Percentiles rank a stretch among this genome's conserved stretches.
Conservation (phyloP, 2,113 vertebrate species). For the Morone saxatilis region DNA sequence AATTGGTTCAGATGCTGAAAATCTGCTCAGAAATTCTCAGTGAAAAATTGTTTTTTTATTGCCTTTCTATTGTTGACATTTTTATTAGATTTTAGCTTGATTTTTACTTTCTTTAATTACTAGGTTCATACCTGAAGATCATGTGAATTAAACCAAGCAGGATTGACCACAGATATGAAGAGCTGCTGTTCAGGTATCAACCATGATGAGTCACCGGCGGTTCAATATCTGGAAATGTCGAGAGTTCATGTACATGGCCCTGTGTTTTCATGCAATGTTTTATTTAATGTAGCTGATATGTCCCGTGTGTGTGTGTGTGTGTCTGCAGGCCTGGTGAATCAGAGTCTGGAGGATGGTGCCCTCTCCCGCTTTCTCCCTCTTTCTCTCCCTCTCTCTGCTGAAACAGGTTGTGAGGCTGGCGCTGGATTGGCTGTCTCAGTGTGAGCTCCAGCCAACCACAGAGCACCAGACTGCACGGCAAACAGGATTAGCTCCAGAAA, state of each 20-base stretch:
- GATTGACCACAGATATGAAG: not conserved
- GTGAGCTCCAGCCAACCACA: conserved; percentile 42
- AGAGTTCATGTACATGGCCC: not conserved
- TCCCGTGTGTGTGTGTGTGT: conserved; percentile 29
- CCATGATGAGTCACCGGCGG: conserved; percentile 42
- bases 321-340: conserved; percentile 34
- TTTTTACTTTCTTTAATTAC: too few relatives aligned
- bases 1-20: not conserved
- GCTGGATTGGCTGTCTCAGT: conserved; percentile 44
- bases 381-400: not conserved
- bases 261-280: conserved; percentile 20
- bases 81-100: not conserved
- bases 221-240: conserved; percentile 48
- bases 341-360: conserved; percentile 21
- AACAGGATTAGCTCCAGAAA: conserved; percentile 43
- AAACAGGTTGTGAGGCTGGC: conserved; percentile 32
- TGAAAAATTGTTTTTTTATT: not conserved
- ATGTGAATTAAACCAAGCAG: not conserved
- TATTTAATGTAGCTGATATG: conserved; percentile 23
- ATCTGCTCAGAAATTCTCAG: too few relatives aligned
- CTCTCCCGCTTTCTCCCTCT: not conserved
- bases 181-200: not conserved
- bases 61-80: not conserved
- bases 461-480: conserved; percentile 34
- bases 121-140: not conserved